phyloP scores from a whole-genome alignment of 2,888 invertebrate genomes.

The Melinopterus prodromus region DNA sequence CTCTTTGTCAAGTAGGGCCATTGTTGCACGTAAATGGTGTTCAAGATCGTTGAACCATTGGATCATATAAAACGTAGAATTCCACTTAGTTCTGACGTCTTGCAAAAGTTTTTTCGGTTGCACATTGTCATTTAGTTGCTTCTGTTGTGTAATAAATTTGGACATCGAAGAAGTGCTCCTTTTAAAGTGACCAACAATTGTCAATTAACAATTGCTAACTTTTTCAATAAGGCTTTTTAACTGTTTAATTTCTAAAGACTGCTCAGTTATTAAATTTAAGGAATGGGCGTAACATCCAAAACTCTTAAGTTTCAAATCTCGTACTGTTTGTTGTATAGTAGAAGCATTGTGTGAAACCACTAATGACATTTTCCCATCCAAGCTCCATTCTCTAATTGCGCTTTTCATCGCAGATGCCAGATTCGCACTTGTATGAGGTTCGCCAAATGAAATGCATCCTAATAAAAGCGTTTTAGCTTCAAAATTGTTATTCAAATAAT shows the following conservation, averaged over 20 bases:
- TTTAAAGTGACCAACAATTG: constrained; percentile 45
- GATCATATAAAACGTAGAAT: constrained; percentile 44
- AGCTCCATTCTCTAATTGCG: constrained; percentile 44
- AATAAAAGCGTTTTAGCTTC: constrained; percentile 44
- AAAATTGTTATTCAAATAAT: constrained; percentile 47
- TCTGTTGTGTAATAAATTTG: constrained; percentile 51
- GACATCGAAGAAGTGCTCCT: constrained; percentile 42
- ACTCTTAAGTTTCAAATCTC: constrained; percentile 40
- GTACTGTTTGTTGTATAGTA: constrained; percentile 47
- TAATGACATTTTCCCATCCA: constrained; percentile 47
- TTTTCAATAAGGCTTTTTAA: constrained; percentile 42
- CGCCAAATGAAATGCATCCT: constrained; percentile 40
- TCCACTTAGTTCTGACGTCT: constrained; percentile 43
- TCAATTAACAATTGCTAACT: no score
- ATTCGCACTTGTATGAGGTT: constrained; percentile 47
- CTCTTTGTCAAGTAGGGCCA: constrained; percentile 37
- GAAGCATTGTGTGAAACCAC: constrained; percentile 48
- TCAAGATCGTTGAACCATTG: constrained; percentile 41
- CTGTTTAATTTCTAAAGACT: constrained; percentile 40
- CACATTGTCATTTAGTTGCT: constrained; percentile 20
- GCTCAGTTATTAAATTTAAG: constrained; percentile 44
- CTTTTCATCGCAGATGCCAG: constrained; percentile 43
- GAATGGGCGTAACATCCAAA: constrained; percentile 49
- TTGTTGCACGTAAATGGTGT: constrained; percentile 39
- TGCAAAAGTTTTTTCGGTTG: constrained; percentile 37